Conservation (phyloP, 2,113 vertebrate species). For the Lepidothrix coronata region DNA sequence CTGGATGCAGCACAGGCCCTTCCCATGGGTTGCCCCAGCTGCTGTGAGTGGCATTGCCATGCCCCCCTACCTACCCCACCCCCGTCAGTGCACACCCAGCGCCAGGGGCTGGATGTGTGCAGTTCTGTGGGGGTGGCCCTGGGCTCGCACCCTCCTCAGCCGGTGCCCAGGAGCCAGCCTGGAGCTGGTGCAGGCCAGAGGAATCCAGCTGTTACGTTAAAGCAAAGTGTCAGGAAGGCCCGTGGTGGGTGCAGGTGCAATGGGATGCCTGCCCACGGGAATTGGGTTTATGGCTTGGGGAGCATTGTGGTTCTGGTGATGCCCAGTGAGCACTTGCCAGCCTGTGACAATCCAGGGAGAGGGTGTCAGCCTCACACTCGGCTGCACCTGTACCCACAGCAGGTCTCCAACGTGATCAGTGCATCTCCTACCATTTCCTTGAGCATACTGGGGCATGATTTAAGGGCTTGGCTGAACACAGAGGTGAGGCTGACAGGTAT, state of each 20-base stretch:
- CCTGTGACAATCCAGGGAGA: background rate
- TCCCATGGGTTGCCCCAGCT: background rate
- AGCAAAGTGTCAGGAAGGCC: background rate
- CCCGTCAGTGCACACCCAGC: background rate
- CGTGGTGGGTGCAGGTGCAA: background rate
- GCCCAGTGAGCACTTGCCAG: fast-evolving
- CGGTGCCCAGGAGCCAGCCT: background rate
- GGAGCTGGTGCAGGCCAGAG: background rate
- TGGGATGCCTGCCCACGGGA: background rate
- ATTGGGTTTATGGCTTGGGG: background rate
- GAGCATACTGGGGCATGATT: background rate
- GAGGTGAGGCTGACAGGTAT: background rate
- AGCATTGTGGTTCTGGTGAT: fast-evolving
- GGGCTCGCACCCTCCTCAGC: background rate
- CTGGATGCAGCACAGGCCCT: background rate
- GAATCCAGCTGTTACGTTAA: background rate
- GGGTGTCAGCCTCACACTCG: background rate
- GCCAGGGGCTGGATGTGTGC: fast-evolving
- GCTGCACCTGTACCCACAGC: background rate
- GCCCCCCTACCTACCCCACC: background rate
- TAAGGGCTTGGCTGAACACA: background rate
- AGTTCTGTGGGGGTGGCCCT: no score
- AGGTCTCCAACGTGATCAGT: background rate
- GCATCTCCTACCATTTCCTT: background rate
- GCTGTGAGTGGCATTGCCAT: background rate